phyloP scores from a whole-genome alignment of 53 echinoderm and acorn worm genomes.

The Stichopus horrens region DNA sequence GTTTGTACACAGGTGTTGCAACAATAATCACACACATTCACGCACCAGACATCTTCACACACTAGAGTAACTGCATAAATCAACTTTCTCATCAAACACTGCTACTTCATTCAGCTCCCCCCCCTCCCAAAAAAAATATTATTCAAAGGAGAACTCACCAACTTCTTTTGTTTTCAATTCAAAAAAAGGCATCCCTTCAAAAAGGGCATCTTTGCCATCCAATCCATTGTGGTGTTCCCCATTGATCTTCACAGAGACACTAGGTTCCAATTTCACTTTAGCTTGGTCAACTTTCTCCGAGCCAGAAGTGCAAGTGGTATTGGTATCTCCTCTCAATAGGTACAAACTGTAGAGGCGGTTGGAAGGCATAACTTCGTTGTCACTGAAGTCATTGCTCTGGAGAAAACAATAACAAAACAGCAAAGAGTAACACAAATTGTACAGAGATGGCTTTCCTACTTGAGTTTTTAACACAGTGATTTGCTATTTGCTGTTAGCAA shows the following conservation, averaged over 20 bases:
- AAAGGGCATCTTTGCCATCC: conserved; percentile 72
- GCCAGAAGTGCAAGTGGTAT: conserved; percentile 27
- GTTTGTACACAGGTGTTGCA: too few species aligned
- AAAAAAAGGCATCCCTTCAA: conserved; percentile 97
- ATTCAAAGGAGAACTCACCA: conserved; percentile 57
- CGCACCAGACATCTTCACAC: too few species aligned
- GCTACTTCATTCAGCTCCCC: not conserved
- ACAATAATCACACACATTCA: too few species aligned
- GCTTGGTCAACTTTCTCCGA: conserved; percentile 5
- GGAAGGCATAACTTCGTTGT: conserved; percentile 82
- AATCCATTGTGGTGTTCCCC: conserved; percentile 73
- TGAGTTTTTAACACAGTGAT: too few species aligned
- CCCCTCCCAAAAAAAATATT: not conserved
- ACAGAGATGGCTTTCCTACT: too few species aligned
- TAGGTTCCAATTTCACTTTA: conserved; percentile 29
- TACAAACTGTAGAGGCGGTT: conserved; percentile 88
- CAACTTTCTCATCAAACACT: not conserved
- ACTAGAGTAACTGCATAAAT: too few species aligned
- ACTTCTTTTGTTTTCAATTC: conserved; percentile 90
- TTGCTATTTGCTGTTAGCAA: too few species aligned
- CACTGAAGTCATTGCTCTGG: conserved; percentile 89
- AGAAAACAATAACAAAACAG: not conserved
- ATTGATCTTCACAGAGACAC: conserved; percentile 40
- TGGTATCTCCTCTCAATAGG: conserved; percentile 73
- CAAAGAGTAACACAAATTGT: too few species aligned